Evolutionary conservation across 2,888 invertebrate species (phyloP), one percentile per base, ranked within the genome.

Genomic region (Anodontia alba): DNA sequence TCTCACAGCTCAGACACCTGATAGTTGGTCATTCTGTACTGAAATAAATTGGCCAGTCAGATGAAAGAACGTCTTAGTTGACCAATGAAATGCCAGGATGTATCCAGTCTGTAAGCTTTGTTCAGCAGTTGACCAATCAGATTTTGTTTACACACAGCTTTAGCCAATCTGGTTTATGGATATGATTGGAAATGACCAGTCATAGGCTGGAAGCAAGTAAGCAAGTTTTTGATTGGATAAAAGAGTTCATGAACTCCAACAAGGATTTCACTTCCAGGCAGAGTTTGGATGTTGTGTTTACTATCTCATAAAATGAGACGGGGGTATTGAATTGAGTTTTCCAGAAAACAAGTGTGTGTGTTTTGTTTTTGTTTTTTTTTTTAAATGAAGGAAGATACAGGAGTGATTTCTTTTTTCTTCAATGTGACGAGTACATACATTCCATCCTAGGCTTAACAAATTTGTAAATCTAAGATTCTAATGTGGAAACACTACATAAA

Each of bases 1-100:
- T 89, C 88, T 17, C 78, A 81, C 49, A 71, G 79, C 57, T 87
- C 88, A n/a, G 88, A 91, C 76, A 87, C 89, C 46, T 83, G 82
- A 82, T 80, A 42, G 5, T 42, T 43, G 42, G 8, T 69, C 43
- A 1, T 17, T 8, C n/a, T 17, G 33, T 17, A 62, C 12, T 62
- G 33, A 20, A 51, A 46, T 17, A 38, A 54, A 72, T 57, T 72
- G 72, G 57, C 36, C 68, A 43, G 10, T 23, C 38, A 68, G 43
- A 7, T 43, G 38, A 3, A 31, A 67, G 67, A 20, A 67, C 67
- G 33, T 38, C 23, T 3, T 33, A 33, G 43, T 68, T 68, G 68
- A 26, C 42, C 42, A 68, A 23, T 68, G n/a, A 68, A 68, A 68
- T 42, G n/a, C 3, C 29, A 67, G 62, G 68, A n/a, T 68, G 26